Evolutionary conservation across 2,797 vertebrate genomes (phyloP).

Genomic region (Platyrinchus mystaceus): DNA sequence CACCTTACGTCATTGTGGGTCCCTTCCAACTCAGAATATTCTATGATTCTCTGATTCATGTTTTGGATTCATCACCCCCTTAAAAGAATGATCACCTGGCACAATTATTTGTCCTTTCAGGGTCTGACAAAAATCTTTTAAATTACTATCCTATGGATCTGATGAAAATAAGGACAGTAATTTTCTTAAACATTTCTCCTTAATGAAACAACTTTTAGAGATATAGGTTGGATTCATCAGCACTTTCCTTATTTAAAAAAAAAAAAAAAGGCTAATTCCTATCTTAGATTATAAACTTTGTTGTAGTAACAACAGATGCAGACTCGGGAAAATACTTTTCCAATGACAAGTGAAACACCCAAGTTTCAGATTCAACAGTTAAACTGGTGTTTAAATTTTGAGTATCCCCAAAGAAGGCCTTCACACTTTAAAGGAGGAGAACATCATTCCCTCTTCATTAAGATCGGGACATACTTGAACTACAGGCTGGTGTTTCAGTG

Average conservation of each 20-base stretch:
- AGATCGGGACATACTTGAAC: neutral
- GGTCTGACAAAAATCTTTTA: neutral
- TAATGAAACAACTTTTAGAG: neutral
- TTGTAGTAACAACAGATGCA: neutral
- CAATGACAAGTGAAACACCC: neutral
- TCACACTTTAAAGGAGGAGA: neutral
- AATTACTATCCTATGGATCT: neutral
- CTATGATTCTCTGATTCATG: neutral
- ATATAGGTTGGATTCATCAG: neutral
- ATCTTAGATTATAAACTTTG: neutral
- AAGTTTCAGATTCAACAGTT: neutral
- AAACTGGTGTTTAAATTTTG: neutral
- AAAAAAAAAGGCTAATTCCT: neutral
- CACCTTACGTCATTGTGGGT: neutral
- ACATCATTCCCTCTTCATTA: neutral
- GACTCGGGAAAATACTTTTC: neutral
- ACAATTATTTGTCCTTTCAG: neutral
- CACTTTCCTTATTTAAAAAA: neutral
- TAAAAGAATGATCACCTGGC: neutral
- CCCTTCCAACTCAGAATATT: neutral
- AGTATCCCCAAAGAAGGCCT: neutral
- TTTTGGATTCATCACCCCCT: neutral
- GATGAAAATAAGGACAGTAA: neutral
- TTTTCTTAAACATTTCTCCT: neutral
- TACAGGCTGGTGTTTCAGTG: neutral